Conservation (phyloP, 2,797 vertebrate species). For the Lithobates sylvaticus region DNA sequence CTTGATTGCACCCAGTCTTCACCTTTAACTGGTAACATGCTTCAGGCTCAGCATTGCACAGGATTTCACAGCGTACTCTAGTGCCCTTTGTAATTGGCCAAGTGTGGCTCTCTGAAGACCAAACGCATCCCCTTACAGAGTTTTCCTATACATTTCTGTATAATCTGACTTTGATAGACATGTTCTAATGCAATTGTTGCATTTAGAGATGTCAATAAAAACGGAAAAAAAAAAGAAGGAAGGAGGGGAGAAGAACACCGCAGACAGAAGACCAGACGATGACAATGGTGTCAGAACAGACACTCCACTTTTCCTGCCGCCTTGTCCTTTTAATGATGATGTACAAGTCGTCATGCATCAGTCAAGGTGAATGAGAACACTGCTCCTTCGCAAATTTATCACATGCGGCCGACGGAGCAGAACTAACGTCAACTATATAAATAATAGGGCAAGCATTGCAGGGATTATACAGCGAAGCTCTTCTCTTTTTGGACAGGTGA, state of each 20-base stretch:
- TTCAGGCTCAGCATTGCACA: too few species aligned
- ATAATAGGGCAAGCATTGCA: conserved; percentile 43
- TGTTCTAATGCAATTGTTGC: background rate
- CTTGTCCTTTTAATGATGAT: conserved; percentile 43
- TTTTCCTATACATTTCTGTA: background rate
- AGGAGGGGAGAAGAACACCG: too few species aligned
- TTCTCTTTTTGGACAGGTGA: conserved; percentile 55
- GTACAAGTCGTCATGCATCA: conserved; percentile 24
- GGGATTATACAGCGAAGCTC: conserved; percentile 42
- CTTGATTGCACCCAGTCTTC: too few species aligned
- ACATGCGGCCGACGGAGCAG: conserved; percentile 19
- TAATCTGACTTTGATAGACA: background rate
- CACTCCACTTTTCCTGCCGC: background rate
- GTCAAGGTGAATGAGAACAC: conserved; percentile 43
- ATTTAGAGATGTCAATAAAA: too few species aligned
- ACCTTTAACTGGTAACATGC: too few species aligned
- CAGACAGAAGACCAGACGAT: background rate
- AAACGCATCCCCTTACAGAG: too few species aligned
- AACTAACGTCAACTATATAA: conserved; percentile 49
- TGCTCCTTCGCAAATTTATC: conserved; percentile 43
- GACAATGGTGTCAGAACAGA: background rate
- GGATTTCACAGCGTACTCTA: too few species aligned
- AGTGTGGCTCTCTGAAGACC: too few species aligned
- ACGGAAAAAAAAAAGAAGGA: too few species aligned
- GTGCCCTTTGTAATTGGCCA: too few species aligned